Conservation (phyloP, 2,888 invertebrate genomes). For the Biston betularia region DNA sequence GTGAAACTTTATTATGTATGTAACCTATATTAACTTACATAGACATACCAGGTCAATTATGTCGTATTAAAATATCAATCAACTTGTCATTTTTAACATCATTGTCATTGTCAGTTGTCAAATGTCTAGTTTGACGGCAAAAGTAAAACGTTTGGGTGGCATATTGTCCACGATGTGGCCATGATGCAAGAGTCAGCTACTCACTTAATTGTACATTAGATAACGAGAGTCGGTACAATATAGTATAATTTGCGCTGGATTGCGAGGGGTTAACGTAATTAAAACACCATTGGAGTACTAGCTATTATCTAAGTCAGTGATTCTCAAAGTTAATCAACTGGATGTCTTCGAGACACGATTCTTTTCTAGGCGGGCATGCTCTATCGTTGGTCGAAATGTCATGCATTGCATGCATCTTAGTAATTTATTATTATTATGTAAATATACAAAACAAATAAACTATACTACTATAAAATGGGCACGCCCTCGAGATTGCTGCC, state of each 20-base stretch:
- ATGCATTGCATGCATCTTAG: too few relatives aligned
- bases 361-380: background rate
- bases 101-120: background rate
- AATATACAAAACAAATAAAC: too few relatives aligned
- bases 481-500: too few relatives aligned
- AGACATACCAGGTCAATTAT: too few relatives aligned
- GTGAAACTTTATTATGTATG: too few relatives aligned
- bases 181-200: conserved; percentile 22
- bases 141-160: conserved; percentile 1
- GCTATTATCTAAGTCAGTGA: conserved; percentile 19
- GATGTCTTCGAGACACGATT: background rate
- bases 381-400: too few relatives aligned
- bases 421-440: too few relatives aligned
- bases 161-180: conserved; percentile 9
- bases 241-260: conserved; percentile 31
- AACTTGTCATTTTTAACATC: background rate
- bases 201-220: conserved; percentile 33
- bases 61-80: background rate
- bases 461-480: too few relatives aligned
- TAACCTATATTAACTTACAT: too few relatives aligned
- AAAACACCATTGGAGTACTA: conserved; percentile 24
- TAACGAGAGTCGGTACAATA: conserved; percentile 34
- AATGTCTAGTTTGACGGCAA: background rate
- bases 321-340: conserved; percentile 7
- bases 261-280: conserved; percentile 29